phyloP scores from a whole-genome alignment of 2,888 invertebrate genomes.

The Dimorphilus gyrociliatus region DNA sequence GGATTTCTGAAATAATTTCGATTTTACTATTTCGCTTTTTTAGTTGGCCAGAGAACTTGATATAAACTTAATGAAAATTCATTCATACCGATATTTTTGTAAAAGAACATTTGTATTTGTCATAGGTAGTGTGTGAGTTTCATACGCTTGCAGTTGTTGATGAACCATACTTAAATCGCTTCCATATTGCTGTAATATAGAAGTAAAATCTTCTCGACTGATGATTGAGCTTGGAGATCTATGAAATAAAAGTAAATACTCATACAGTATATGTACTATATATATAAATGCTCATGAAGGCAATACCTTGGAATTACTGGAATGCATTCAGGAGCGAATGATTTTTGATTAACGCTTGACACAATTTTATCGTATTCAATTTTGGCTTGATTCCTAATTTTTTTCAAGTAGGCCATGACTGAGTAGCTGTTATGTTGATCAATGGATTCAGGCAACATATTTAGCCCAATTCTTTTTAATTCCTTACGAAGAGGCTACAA shows the following conservation, averaged over 20 bases:
- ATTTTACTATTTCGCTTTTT: not conserved
- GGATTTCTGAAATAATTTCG: slow-evolving; percentile 51
- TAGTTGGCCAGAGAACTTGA: not conserved
- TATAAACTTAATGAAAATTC: not conserved
- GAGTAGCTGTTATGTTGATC: slow-evolving; percentile 83
- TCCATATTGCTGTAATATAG: slow-evolving; percentile 25
- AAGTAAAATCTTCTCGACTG: slow-evolving; percentile 29
- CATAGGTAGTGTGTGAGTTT: slow-evolving; percentile 48
- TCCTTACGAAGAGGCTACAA: slow-evolving; percentile 70
- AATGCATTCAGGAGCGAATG: slow-evolving; percentile 48
- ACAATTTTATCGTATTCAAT: slow-evolving; percentile 37
- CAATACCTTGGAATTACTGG: slow-evolving; percentile 49
- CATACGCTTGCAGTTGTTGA: slow-evolving; percentile 70
- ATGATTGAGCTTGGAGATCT: slow-evolving; percentile 28
- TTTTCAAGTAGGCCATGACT: slow-evolving; percentile 81
- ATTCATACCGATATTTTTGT: slow-evolving; percentile 37
- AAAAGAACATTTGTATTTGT: slow-evolving; percentile 45
- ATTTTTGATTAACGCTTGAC: slow-evolving; percentile 35
- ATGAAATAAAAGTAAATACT: slow-evolving; percentile 4
- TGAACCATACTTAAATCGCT: slow-evolving; percentile 47
- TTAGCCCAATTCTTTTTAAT: slow-evolving; percentile 74
- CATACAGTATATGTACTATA: not conserved
- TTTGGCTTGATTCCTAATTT: slow-evolving; percentile 58
- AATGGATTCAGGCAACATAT: slow-evolving; percentile 72
- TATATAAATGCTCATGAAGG: not conserved